phyloP scores from a whole-genome alignment of 2,888 invertebrate species.

The Leptinotarsa juncta region DNA sequence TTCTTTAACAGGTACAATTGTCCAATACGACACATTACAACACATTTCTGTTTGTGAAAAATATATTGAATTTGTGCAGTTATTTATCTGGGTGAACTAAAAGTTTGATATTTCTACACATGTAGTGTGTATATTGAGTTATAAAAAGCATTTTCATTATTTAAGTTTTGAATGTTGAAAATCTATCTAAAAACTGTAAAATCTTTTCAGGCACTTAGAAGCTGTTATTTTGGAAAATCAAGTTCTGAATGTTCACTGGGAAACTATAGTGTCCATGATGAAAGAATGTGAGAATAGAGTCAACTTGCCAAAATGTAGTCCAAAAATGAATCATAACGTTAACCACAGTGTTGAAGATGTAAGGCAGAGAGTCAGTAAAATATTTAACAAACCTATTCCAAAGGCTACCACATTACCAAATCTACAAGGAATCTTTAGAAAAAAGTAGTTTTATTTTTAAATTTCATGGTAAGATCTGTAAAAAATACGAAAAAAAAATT shows the following conservation, averaged over 20 bases:
- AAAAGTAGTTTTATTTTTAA: conserved; percentile 57
- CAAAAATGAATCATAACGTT: conserved; percentile 60
- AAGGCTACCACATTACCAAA: conserved; percentile 62
- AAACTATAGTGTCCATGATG: conserved; percentile 68
- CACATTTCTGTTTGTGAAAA: no score
- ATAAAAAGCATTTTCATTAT: no score
- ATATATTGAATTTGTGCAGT: no score
- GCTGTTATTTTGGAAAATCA: conserved; percentile 64
- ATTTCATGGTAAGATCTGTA: neutral
- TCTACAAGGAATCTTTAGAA: conserved; percentile 66
- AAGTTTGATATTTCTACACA: no score
- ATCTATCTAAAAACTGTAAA: no score
- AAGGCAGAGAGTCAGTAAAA: conserved; percentile 71
- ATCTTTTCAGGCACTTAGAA: conserved; percentile 65
- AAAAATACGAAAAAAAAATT: neutral
- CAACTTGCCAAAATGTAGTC: conserved; percentile 52
- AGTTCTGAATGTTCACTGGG: conserved; percentile 66
- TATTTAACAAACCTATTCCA: conserved; percentile 66
- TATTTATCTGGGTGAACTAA: no score
- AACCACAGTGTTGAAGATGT: conserved; percentile 73
- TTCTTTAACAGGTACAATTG: no score
- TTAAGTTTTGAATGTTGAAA: no score
- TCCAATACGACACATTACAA: no score
- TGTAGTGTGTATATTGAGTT: no score
- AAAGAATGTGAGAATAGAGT: conserved; percentile 69